phyloP scores from a whole-genome alignment of 2,888 invertebrate genomes.

The Drosophila acutilabella region DNA sequence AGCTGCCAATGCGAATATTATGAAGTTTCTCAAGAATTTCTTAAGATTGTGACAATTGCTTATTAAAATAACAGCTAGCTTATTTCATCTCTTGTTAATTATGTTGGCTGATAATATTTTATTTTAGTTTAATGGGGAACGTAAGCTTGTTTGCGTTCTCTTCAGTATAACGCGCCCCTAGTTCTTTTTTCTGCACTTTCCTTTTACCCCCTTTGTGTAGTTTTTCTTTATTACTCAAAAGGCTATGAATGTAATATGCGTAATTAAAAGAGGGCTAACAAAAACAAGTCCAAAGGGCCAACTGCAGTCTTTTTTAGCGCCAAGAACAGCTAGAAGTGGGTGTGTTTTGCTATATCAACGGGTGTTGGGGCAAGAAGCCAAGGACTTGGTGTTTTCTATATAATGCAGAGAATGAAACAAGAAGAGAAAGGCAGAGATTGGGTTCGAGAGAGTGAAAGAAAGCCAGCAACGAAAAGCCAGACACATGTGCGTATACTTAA shows the following conservation, averaged over 20 bases:
- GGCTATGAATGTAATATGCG: constrained; percentile 6
- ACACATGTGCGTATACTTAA: constrained; percentile 15
- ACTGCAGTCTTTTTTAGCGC: constrained; percentile 19
- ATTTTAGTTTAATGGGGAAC: too few relatives aligned
- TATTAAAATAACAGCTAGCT: not conserved
- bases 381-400: constrained; percentile 57
- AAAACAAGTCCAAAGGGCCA: not conserved
- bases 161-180: not conserved
- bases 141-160: too few relatives aligned
- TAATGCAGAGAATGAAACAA: too few relatives aligned
- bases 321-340: constrained; percentile 11
- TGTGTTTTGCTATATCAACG: constrained; percentile 5
- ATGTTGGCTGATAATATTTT: too few relatives aligned
- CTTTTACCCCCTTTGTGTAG: not conserved
- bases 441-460: not conserved
- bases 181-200: not conserved
- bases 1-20: not conserved
- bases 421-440: not conserved
- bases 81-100: not conserved
- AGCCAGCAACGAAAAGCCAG: not conserved
- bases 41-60: not conserved
- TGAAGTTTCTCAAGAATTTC: not conserved
- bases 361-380: constrained; percentile 7
- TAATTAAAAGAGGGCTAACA: constrained; percentile 1
- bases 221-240: not conserved